phyloP scores from a whole-genome alignment of 30 jellyfish, hydroid and myxozoan genomes.

The Chironex yamaguchii region DNA sequence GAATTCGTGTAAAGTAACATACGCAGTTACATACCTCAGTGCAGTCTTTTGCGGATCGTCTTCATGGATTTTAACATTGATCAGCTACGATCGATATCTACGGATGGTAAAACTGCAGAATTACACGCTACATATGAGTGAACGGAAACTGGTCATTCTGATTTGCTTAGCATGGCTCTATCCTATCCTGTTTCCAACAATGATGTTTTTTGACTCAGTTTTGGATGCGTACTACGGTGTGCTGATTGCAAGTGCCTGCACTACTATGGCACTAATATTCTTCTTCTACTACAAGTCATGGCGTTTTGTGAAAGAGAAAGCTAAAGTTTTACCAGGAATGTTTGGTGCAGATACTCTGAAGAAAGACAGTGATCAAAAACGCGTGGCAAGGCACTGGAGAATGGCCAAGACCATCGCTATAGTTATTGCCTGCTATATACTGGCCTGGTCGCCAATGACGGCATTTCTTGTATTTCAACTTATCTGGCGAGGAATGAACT shows the following conservation, averaged over 20 bases:
- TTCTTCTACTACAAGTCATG: constrained; percentile 48
- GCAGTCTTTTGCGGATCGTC: constrained; percentile 77
- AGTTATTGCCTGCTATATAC: constrained; percentile 44
- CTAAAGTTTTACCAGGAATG: constrained; percentile 22
- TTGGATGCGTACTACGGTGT: constrained; percentile 34
- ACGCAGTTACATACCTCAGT: constrained; percentile 47
- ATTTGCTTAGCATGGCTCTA: constrained; percentile 32
- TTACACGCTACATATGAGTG: constrained; percentile 37
- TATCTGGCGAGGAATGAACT: constrained; percentile 3
- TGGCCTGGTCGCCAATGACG: constrained; percentile 73
- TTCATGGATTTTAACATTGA: constrained; percentile 62
- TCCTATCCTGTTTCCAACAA: constrained; percentile 42
- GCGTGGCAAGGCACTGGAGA: constrained; percentile 49
- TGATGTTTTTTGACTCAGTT: constrained; percentile 40
- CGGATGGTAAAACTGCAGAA: constrained; percentile 64
- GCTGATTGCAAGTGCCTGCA: constrained; percentile 32
- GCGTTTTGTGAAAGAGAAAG: constrained; percentile 30
- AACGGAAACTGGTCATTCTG: constrained; percentile 7
- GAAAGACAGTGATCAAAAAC: neutral
- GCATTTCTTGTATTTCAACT: constrained; percentile 28
- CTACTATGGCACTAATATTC: constrained; percentile 10
- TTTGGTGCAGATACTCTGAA: neutral
- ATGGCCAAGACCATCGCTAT: constrained; percentile 65
- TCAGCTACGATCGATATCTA: constrained; percentile 72
- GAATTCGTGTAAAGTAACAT: constrained; percentile 46